phyloP scores from a whole-genome alignment of 2,113 vertebrate species.

The Amphilophus citrinellus region DNA sequence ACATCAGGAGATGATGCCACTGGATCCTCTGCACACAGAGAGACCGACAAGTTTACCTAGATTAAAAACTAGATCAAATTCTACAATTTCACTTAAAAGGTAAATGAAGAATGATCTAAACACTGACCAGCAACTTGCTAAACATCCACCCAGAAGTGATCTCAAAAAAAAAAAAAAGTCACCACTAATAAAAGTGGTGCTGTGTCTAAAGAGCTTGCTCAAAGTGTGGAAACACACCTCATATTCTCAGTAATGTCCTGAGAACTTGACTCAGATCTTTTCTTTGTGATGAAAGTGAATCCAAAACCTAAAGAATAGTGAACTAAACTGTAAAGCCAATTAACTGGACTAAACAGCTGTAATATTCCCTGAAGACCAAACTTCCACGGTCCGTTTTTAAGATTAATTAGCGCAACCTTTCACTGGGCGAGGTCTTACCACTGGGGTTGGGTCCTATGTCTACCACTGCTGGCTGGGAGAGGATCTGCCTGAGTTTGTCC shows the following conservation, averaged over 20 bases:
- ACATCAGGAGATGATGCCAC: slow-evolving; percentile 88
- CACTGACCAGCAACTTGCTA: neutral
- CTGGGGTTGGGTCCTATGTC: slow-evolving; percentile 81
- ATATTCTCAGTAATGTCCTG: neutral
- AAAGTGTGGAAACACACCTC: neutral
- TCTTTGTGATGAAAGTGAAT: neutral
- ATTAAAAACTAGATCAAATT: neutral
- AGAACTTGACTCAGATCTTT: neutral
- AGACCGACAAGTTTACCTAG: neutral
- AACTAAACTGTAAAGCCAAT: neutral
- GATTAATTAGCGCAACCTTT: neutral
- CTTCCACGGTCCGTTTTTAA: neutral
- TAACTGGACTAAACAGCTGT: neutral
- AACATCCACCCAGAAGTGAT: neutral
- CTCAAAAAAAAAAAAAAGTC: too few species aligned
- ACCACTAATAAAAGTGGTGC: too few species aligned
- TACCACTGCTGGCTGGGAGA: slow-evolving; percentile 92
- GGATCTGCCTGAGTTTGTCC: slow-evolving; percentile 94
- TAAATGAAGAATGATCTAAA: neutral
- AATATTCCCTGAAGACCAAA: neutral
- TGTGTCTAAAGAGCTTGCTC: too few species aligned
- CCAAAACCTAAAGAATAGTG: too few species aligned
- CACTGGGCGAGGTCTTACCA: slow-evolving; percentile 77
- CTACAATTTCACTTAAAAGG: neutral
- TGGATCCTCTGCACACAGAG: slow-evolving; percentile 86